Percentiles rank a stretch among this genome's conserved stretches.
These are phyloP conservation scores for Actenoides lindsayi DNA, from an alignment of 2,113 vertebrate genomes.

Conservation along the genomic window DNA sequence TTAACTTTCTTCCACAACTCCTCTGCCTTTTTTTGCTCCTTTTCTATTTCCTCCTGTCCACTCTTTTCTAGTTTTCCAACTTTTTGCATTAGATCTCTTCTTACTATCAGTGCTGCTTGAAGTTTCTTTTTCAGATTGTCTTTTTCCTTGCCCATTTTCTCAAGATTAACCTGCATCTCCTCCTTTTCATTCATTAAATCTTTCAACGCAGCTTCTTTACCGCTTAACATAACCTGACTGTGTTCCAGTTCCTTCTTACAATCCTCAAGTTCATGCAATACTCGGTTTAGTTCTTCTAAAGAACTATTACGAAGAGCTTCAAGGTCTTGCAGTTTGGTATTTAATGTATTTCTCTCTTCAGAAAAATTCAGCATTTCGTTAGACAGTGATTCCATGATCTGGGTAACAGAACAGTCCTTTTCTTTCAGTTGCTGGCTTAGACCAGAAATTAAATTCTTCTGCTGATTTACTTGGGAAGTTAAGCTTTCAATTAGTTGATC, in stretches of 20 bases:
- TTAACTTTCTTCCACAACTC: slow-evolving; percentile 34
- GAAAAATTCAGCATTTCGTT: slow-evolving; percentile 79
- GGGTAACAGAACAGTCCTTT: slow-evolving; percentile 79
- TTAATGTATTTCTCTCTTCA: slow-evolving; percentile 73
- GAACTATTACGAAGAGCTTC: slow-evolving; percentile 45
- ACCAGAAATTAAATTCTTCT: slow-evolving; percentile 81
- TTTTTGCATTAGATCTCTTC: slow-evolving; percentile 85
- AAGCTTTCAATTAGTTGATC: slow-evolving; percentile 71
- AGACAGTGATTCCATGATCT: slow-evolving; percentile 79
- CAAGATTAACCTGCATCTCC: slow-evolving; percentile 67
- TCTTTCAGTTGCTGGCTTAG: slow-evolving; percentile 83
- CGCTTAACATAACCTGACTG: slow-evolving; percentile 41
- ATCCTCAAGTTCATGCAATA: slow-evolving; percentile 69
- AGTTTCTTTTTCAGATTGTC: slow-evolving; percentile 85
- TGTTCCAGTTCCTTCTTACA: slow-evolving; percentile 54
- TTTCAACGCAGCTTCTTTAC: slow-evolving; percentile 58
- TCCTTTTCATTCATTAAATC: slow-evolving; percentile 70
- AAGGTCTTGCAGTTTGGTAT: slow-evolving; percentile 67
- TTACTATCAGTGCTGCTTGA: slow-evolving; percentile 81
- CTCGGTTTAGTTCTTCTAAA: slow-evolving; percentile 38
- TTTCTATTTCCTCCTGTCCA: slow-evolving; percentile 65
- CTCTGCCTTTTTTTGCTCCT: slow-evolving; percentile 55
- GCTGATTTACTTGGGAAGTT: slow-evolving; percentile 80
- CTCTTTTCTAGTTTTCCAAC: slow-evolving; percentile 77
- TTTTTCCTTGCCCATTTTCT: slow-evolving; percentile 79